A percentile compares a stretch with the other conserved stretches of the same genome.
These are phyloP conservation scores for Rallus limicola DNA, from an alignment of 2,113 vertebrate species.

Conservation along the genomic window DNA sequence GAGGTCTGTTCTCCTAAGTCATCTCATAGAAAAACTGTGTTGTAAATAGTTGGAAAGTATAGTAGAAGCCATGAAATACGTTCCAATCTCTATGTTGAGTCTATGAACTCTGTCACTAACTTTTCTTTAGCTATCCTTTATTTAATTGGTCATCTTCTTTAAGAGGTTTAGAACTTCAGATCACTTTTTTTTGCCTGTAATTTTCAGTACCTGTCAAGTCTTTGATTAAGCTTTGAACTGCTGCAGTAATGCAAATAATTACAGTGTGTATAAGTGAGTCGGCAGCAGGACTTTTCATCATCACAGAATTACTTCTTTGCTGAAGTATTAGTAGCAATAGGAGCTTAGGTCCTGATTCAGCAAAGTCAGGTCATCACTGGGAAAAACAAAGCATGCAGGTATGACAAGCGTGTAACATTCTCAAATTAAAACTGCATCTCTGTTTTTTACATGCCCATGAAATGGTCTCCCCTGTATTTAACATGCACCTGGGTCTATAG, in stretches of 20 bases:
- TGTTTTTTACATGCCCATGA: not conserved
- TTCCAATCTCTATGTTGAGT: not conserved
- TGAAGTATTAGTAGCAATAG: not conserved
- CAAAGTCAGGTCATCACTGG: not conserved
- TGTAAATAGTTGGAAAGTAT: not conserved
- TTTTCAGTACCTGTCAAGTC: not conserved
- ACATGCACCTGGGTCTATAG: not conserved
- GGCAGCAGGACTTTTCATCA: not conserved
- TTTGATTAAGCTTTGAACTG: not conserved
- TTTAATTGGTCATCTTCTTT: not conserved
- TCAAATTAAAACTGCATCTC: not conserved
- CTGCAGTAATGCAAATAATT: not conserved
- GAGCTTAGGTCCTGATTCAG: not conserved
- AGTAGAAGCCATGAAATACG: not conserved
- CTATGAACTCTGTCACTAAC: not conserved
- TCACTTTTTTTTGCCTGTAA: not conserved
- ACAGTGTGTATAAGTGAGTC: not conserved
- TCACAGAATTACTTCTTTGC: not conserved
- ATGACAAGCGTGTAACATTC: not conserved
- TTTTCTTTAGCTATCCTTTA: not conserved
- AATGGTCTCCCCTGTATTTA: not conserved
- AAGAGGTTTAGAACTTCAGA: not conserved
- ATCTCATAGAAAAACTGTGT: not conserved
- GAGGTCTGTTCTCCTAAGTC: not conserved
- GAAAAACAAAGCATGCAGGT: not conserved